These are phyloP conservation scores for Orycteropus afer DNA, from an alignment of 2,113 vertebrate genomes.

Conservation along the genomic window DNA sequence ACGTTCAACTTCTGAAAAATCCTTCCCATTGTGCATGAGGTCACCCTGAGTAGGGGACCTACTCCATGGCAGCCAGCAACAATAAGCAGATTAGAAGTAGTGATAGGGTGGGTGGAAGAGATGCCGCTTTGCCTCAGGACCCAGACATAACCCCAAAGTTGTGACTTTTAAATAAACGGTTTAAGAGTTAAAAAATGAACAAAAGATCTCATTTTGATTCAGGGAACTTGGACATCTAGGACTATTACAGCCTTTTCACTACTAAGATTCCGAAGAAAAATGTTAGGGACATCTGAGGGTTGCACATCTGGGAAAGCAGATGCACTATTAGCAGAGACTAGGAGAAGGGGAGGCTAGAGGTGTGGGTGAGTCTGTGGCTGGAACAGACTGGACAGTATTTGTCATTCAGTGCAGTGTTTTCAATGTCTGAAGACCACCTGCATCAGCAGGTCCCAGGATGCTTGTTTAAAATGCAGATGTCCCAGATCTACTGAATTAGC, in stretches of 20 bases:
- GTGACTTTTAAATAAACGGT: background rate
- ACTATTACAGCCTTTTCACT: background rate
- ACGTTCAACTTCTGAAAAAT: background rate
- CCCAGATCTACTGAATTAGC: background rate
- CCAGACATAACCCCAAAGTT: background rate
- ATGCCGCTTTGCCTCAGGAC: background rate
- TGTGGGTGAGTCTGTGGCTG: background rate
- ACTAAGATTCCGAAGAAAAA: background rate
- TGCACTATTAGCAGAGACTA: background rate
- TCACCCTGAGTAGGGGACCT: background rate
- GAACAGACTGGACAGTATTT: background rate
- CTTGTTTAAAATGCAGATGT: conserved; percentile 41
- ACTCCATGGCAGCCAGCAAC: no score
- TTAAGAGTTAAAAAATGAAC: background rate
- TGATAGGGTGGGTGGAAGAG: background rate
- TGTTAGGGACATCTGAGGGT: background rate
- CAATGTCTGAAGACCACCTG: background rate
- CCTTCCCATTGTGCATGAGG: background rate
- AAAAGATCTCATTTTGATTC: background rate
- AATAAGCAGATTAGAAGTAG: background rate
- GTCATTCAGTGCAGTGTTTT: background rate
- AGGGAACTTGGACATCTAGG: background rate
- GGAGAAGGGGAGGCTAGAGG: background rate
- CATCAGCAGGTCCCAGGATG: background rate
- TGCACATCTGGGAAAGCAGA: background rate